Evolutionary conservation across 1,140 invertebrate species (phyloP).

Genomic region (Pachyrhynchus sulphureomaculatus): DNA sequence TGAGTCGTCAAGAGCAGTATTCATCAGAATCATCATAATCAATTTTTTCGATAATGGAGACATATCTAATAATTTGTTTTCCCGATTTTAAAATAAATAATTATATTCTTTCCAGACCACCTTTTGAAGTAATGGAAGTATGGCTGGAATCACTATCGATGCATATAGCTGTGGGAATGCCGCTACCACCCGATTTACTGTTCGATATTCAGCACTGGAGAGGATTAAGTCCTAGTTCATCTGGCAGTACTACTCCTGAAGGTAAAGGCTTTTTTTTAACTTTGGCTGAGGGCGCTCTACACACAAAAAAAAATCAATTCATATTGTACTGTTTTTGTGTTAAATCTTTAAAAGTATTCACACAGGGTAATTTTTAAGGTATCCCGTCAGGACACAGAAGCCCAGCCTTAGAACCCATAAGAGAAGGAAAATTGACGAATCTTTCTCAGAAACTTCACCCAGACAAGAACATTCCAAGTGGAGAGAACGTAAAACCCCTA

Average conservation of each 20-base stretch:
- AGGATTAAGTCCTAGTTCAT: conserved; percentile 60
- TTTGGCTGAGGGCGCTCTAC: neutral
- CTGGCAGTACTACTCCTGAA: conserved; percentile 62
- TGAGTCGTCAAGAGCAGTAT: too few relatives aligned
- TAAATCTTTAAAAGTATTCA: neutral
- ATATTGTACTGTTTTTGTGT: too few relatives aligned
- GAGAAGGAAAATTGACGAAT: conserved; percentile 42
- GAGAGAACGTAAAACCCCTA: conserved; percentile 32
- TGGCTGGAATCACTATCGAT: conserved; percentile 78
- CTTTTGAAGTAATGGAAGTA: conserved; percentile 82
- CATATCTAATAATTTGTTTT: too few relatives aligned
- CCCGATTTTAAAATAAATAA: too few relatives aligned
- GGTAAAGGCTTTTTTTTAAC: conserved; percentile 25
- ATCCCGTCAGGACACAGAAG: conserved; percentile 48
- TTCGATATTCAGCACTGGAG: conserved; percentile 74
- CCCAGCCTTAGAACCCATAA: conserved; percentile 47
- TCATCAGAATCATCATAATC: too few relatives aligned
- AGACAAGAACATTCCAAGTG: conserved; percentile 5
- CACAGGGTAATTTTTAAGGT: conserved; percentile 25
- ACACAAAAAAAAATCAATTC: too few relatives aligned
- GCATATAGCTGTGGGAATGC: conserved; percentile 65
- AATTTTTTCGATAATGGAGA: too few relatives aligned
- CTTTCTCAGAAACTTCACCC: conserved; percentile 1
- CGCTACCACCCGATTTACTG: conserved; percentile 67
- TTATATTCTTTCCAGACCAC: conserved; percentile 60